Percentiles rank a stretch among this genome's conserved stretches.
Conservation (phyloP, 2,888 invertebrate genomes). For the Panopea generosa region DNA sequence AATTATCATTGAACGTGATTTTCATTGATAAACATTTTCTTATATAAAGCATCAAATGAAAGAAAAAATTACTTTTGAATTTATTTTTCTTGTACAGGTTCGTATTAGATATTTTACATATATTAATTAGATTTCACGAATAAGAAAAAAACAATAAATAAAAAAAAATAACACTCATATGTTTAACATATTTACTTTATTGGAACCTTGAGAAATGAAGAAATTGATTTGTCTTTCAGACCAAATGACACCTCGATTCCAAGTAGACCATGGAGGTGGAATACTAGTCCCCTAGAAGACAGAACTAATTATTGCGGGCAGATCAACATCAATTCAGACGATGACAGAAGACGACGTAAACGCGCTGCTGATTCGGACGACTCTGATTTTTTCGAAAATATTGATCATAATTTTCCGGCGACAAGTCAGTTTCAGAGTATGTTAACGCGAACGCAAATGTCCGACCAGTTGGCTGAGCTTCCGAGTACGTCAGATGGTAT, state of each 20-base stretch:
- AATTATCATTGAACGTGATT: too few relatives aligned
- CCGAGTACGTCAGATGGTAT: conserved; percentile 40
- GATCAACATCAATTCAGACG: conserved; percentile 30
- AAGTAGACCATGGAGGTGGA: conserved; percentile 55
- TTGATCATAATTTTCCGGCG: conserved; percentile 13
- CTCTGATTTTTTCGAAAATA: conserved; percentile 1
- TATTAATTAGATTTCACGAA: too few relatives aligned
- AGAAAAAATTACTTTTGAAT: too few relatives aligned
- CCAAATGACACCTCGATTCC: conserved; percentile 3
- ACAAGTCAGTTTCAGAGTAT: conserved; percentile 41
- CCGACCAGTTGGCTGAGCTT: conserved; percentile 38
- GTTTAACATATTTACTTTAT: too few relatives aligned
- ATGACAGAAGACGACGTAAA: conserved; percentile 27
- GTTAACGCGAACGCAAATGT: conserved; percentile 34
- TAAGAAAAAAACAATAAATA: too few relatives aligned
- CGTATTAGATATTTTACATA: too few relatives aligned
- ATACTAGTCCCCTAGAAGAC: neutral
- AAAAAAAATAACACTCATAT: too few relatives aligned
- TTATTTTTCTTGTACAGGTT: too few relatives aligned
- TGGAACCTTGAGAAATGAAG: too few relatives aligned
- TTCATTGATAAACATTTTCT: too few relatives aligned
- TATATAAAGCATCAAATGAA: too few relatives aligned
- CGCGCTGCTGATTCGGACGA: conserved; percentile 36
- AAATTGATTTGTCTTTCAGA: conserved; percentile 20
- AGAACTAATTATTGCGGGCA: conserved; percentile 40